Conservation (phyloP, 2,113 vertebrate species). For the Potamarius usumacintae region DNA sequence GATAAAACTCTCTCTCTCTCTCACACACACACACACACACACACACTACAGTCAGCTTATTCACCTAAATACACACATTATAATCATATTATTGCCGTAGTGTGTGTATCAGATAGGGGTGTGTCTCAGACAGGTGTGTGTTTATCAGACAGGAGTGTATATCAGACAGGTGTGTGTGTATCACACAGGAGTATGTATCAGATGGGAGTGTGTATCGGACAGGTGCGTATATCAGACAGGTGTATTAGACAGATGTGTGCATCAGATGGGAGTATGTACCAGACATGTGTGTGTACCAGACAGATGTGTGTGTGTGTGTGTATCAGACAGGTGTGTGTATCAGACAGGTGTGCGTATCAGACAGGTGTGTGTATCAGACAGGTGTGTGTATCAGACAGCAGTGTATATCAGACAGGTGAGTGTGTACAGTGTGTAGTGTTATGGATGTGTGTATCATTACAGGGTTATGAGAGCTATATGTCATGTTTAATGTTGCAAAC, state of each 20-base stretch:
- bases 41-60: not conserved
- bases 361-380: too few relatives aligned
- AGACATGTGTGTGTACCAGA: not conserved
- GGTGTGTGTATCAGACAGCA: too few relatives aligned
- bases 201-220: not conserved
- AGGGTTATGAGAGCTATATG: not conserved
- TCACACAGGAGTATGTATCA: too few relatives aligned
- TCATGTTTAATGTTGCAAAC: not conserved
- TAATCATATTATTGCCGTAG: too few relatives aligned
- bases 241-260: too few relatives aligned
- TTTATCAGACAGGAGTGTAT: too few relatives aligned
- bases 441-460: not conserved
- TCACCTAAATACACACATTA: not conserved
- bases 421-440: slow-evolving; percentile 5
- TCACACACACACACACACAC: not conserved
- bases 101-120: too few relatives aligned
- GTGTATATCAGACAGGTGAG: not conserved
- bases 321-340: too few relatives aligned
- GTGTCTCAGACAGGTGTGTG: too few relatives aligned
- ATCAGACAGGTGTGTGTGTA: too few relatives aligned
- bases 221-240: not conserved
- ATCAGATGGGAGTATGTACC: too few relatives aligned
- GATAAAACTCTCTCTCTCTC: too few relatives aligned
- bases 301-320: not conserved
- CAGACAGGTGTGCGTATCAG: not conserved